Conservation (phyloP, 2,113 vertebrate species). For the Eolophus roseicapilla region DNA sequence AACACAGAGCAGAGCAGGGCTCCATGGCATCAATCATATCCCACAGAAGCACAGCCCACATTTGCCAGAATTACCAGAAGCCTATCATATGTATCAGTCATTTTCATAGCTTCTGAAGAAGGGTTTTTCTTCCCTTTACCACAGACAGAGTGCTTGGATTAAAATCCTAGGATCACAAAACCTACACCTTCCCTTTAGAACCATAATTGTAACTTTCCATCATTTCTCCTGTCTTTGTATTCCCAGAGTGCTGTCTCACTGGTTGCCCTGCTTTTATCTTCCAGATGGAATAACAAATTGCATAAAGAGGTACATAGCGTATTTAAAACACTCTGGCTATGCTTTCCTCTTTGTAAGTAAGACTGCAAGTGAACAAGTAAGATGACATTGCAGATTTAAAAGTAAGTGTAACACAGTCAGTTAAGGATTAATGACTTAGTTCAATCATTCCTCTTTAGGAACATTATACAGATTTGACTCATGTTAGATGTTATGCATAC, state of each 20-base stretch:
- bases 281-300: background rate
- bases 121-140: background rate
- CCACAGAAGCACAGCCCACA: background rate
- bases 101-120: background rate
- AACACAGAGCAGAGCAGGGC: background rate
- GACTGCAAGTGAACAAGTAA: background rate
- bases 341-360: background rate
- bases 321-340: background rate
- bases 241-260: background rate
- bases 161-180: background rate
- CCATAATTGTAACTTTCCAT: background rate
- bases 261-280: background rate
- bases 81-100: background rate
- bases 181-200: background rate
- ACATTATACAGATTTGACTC: background rate
- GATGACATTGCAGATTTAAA: background rate
- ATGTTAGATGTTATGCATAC: background rate
- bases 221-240: background rate
- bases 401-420: background rate
- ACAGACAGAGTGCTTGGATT: background rate
- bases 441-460: background rate
- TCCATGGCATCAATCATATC: background rate
- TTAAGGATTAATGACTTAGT: conserved; percentile 2
- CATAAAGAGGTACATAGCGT: background rate
- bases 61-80: background rate